Evolutionary conservation across 1,140 invertebrate species (phyloP), one percentile per base, ranked within the genome.

Genomic region (Drosophila bifasciata): DNA sequence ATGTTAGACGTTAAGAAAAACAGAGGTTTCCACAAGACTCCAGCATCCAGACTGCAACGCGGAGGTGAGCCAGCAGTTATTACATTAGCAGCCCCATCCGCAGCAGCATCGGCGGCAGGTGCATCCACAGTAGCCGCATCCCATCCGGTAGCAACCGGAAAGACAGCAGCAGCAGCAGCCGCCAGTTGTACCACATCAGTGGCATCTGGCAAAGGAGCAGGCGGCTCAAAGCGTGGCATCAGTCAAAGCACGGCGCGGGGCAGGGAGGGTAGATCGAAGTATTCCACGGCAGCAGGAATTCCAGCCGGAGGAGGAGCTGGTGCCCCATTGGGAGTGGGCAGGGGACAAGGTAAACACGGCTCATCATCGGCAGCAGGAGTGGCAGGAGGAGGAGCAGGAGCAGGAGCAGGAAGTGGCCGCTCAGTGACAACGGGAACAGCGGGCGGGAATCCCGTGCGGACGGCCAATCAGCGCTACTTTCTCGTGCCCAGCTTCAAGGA

Each of bases 1-100:
- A 88, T 88, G 83, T 89, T 88, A 89, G 83, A 88, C 66, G 69
- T 89, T 76, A 88, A 89, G 84, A 88, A 88, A 52, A 76, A 41
- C 53, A 88, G 75, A 83, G 83, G 83, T 74, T 88, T 83, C 71
- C 83, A 88, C 48, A 88, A 88, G 71, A 79, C 83, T 79, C 84
- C 83, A 79, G 56, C 71, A 58, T 72, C 75, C 23, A 88, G 89
- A 79, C 60, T 66, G 59, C 83, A 83, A 63, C 55, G 52, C 21
- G 48, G 71, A 69, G 36, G 13, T 49, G 59, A 61, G 32, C 32
- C 32, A 36, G 11, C 11, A 36, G 3, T 36, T 13, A 0, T 36
- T 13, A 11, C 11, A 36, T 1, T 36, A 50, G 61, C 23, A 13
- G 17, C 64, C 16, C 13, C 74, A 25, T 43, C 63, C n/a, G 41